Evolutionary conservation across 1,140 invertebrate species (phyloP).

Genomic region (Hypothenemus hampei): DNA sequence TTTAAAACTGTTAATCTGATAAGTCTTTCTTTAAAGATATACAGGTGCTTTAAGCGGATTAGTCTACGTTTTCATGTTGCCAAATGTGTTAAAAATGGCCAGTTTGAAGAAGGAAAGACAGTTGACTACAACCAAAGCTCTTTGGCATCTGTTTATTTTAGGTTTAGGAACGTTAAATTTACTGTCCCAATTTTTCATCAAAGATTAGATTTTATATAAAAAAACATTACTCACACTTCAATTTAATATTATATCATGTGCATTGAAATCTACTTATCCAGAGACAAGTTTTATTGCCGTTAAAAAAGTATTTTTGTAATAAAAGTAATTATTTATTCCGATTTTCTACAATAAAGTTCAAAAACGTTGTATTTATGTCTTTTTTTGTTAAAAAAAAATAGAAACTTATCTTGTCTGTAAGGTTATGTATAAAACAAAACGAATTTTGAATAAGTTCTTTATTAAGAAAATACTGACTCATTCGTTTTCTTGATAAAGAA

Average conservation of each 20-base stretch:
- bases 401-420: background rate
- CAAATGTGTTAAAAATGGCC: conserved; percentile 68
- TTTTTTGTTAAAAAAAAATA: conserved; percentile 1
- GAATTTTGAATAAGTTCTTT: no score
- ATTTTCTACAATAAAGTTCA: no score
- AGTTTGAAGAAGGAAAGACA: conserved; percentile 58
- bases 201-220: conserved; percentile 27
- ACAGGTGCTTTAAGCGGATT: conserved; percentile 84
- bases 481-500: no score
- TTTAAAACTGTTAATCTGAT: conserved; percentile 8
- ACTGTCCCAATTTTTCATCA: conserved; percentile 74
- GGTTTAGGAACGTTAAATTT: conserved; percentile 68
- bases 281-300: no score
- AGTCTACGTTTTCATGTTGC: conserved; percentile 80
- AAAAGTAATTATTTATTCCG: no score
- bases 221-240: no score
- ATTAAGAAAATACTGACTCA: no score
- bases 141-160: conserved; percentile 61
- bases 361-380: no score
- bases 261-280: no score
- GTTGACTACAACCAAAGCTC: conserved; percentile 51
- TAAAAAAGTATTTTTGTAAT: no score
- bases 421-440: no score
- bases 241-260: no score
- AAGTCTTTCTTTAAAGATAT: conserved; percentile 60